A percentile compares a stretch with the other conserved stretches of the same genome.
phyloP scores from a whole-genome alignment of 2,113 vertebrate genomes.

The Rutilus rutilus region DNA sequence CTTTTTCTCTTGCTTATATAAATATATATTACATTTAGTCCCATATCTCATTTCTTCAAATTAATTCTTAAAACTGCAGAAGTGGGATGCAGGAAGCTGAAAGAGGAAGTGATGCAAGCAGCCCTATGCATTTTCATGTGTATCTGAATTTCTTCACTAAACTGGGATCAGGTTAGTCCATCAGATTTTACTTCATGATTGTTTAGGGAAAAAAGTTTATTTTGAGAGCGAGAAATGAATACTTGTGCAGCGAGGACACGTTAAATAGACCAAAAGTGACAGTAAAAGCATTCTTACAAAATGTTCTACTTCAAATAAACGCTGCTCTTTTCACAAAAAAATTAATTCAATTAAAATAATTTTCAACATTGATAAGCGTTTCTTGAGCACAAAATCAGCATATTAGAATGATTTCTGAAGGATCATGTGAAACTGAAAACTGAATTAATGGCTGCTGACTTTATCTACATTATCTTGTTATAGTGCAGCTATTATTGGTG shows the following conservation, averaged over 20 bases:
- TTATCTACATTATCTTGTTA: background rate
- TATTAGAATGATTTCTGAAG: background rate
- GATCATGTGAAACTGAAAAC: too few relatives aligned
- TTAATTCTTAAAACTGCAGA: background rate
- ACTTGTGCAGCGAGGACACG: background rate
- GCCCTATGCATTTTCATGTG: background rate
- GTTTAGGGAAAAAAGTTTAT: background rate
- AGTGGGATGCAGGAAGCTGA: slow-evolving; percentile 29
- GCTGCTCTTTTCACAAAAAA: background rate
- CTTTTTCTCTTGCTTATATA: background rate
- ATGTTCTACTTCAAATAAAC: too few relatives aligned
- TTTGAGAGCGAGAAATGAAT: background rate
- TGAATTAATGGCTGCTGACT: background rate
- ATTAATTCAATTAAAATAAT: too few relatives aligned
- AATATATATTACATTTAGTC: background rate
- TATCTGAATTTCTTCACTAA: background rate
- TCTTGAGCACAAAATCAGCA: background rate
- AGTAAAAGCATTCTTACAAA: too few relatives aligned
- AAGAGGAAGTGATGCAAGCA: slow-evolving; percentile 34
- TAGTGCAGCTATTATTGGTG: background rate
- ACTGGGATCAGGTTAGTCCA: background rate
- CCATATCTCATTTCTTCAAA: background rate
- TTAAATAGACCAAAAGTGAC: too few relatives aligned
- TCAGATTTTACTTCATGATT: background rate
- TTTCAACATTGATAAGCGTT: background rate